Conservation (phyloP, 2,113 vertebrate genomes). For the Rhea americana region DNA sequence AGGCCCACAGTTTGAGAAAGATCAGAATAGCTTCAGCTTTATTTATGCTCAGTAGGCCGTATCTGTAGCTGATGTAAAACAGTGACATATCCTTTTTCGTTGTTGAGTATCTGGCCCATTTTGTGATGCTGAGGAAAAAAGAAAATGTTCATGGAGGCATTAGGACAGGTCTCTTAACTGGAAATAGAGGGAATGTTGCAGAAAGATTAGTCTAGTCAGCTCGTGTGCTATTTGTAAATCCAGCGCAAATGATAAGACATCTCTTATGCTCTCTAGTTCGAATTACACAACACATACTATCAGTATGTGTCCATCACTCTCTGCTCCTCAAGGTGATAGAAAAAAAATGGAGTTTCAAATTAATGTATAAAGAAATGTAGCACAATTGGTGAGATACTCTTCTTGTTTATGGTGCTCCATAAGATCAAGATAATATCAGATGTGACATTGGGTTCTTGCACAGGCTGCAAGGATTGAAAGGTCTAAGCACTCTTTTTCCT, state of each 20-base stretch:
- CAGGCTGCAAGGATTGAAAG: background rate
- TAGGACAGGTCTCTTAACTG: background rate
- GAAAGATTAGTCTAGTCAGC: background rate
- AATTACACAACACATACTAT: background rate
- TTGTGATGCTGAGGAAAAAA: background rate
- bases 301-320: background rate
- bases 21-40: background rate
- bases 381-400: background rate
- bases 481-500: background rate
- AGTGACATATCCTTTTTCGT: background rate
- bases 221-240: background rate
- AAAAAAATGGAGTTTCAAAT: background rate
- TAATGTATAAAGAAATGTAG: background rate
- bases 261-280: background rate
- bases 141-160: background rate
- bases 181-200: background rate
- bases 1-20: background rate
- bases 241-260: background rate
- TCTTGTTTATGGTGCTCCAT: background rate
- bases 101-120: background rate
- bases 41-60: background rate
- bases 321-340: background rate
- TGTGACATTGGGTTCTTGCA: accelerated
- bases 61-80: background rate
- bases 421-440: background rate